phyloP scores from a whole-genome alignment of 2,888 invertebrate species.

The Caradrina kadenii region DNA sequence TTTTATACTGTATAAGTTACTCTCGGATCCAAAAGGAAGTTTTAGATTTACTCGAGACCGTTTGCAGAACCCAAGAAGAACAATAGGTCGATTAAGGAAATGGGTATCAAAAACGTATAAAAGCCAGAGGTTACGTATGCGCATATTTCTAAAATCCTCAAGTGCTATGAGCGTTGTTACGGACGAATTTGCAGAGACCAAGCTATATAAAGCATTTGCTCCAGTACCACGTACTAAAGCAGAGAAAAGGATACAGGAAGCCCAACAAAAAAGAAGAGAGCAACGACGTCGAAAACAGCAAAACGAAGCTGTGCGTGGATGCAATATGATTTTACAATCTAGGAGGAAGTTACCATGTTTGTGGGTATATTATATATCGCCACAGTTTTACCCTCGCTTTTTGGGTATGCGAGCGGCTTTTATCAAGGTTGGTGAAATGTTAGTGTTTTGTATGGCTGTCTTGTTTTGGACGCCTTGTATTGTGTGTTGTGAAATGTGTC shows the following conservation, averaged over 20 bases:
- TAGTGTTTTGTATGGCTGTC: slow-evolving; percentile 72
- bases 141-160: slow-evolving; percentile 68
- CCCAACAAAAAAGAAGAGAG: slow-evolving; percentile 56
- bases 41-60: slow-evolving; percentile 61
- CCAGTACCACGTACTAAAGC: slow-evolving; percentile 68
- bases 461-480: slow-evolving; percentile 78
- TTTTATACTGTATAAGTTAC: slow-evolving; percentile 48
- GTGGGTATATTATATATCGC: slow-evolving; percentile 78
- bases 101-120: slow-evolving; percentile 61
- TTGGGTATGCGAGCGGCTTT: slow-evolving; percentile 67
- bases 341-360: slow-evolving; percentile 76
- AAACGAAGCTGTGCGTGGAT: slow-evolving; percentile 66
- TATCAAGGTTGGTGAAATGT: slow-evolving; percentile 66
- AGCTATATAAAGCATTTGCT: slow-evolving; percentile 64
- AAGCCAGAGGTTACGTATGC: slow-evolving; percentile 69
- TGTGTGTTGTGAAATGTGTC: slow-evolving; percentile 70
- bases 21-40: slow-evolving; percentile 67
- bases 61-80: slow-evolving; percentile 61
- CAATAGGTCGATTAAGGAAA: slow-evolving; percentile 54
- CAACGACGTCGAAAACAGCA: slow-evolving; percentile 67
- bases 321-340: slow-evolving; percentile 72
- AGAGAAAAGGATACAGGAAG: slow-evolving; percentile 60
- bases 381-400: slow-evolving; percentile 76
- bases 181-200: slow-evolving; percentile 70
- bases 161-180: slow-evolving; percentile 63